Conservation (phyloP, 2,113 vertebrate genomes). For the Desmodus rotundus region DNA sequence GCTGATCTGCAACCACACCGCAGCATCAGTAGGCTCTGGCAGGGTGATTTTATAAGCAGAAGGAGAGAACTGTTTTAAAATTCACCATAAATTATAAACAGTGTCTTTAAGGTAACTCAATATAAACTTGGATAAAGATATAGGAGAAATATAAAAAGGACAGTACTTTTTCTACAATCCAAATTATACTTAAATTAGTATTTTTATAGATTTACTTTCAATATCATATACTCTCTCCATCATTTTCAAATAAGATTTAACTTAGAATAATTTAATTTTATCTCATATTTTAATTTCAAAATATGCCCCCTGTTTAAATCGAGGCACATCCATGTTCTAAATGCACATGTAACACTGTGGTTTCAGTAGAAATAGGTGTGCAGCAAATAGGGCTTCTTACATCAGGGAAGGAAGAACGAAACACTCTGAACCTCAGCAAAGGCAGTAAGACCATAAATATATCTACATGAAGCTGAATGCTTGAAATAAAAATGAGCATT, state of each 20-base stretch:
- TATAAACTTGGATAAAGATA: background rate
- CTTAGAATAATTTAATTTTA: background rate
- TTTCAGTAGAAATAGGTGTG: background rate
- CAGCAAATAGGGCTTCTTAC: background rate
- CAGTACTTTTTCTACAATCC: background rate
- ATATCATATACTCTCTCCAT: background rate
- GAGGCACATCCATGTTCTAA: background rate
- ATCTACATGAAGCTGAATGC: background rate
- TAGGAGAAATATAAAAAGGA: background rate
- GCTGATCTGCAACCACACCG: background rate
- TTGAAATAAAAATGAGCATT: background rate
- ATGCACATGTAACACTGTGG: background rate
- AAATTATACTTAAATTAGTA: background rate
- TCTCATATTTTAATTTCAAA: background rate
- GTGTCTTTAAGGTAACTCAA: background rate
- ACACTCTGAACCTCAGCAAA: background rate
- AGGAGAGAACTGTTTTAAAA: background rate
- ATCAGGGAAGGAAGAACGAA: background rate
- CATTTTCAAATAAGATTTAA: constrained; percentile 12
- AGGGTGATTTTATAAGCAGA: background rate
- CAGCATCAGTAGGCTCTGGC: background rate
- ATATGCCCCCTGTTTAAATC: background rate
- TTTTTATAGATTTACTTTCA: background rate
- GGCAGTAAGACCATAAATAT: background rate
- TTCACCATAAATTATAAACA: background rate